These are phyloP conservation scores for Boloria euphrosyne DNA, from an alignment of 2,888 invertebrate species.

Conservation along the genomic window DNA sequence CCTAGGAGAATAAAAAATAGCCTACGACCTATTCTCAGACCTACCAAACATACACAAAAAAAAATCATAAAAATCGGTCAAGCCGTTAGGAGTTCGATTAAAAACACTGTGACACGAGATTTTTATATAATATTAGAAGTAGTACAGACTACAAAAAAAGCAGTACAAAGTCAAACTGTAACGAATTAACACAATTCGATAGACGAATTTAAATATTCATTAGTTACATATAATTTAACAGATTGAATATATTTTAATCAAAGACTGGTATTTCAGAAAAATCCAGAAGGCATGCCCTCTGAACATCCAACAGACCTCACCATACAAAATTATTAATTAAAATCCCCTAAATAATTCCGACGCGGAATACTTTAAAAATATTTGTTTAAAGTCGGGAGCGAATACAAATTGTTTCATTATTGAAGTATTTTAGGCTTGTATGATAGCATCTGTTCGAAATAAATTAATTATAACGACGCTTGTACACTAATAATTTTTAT, in stretches of 20 bases:
- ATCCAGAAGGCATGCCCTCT: conserved; percentile 46
- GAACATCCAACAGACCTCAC: conserved; percentile 22
- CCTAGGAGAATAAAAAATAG: too few species aligned
- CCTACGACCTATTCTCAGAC: too few species aligned
- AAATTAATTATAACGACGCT: conserved; percentile 69
- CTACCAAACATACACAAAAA: too few species aligned
- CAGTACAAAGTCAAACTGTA: not conserved
- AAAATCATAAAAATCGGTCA: too few species aligned
- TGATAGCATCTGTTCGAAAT: conserved; percentile 66
- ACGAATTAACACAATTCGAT: too few species aligned
- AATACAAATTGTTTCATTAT: conserved; percentile 69
- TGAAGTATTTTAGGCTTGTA: conserved; percentile 58
- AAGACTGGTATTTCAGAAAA: conserved; percentile 43
- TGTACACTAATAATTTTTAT: conserved; percentile 54
- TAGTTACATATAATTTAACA: not conserved
- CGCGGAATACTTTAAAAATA: conserved; percentile 54
- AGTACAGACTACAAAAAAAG: not conserved
- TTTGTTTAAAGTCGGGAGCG: conserved; percentile 52
- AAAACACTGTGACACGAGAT: too few species aligned
- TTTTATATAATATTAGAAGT: too few species aligned
- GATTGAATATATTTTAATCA: conserved; percentile 32
- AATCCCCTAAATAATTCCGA: conserved; percentile 52
- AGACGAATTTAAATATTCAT: conserved; percentile 4
- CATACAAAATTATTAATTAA: conserved; percentile 62
- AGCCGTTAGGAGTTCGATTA: too few species aligned